These are phyloP conservation scores for Ctenopoma kingsleyae DNA, from an alignment of 2,797 vertebrate genomes.

Conservation along the genomic window DNA sequence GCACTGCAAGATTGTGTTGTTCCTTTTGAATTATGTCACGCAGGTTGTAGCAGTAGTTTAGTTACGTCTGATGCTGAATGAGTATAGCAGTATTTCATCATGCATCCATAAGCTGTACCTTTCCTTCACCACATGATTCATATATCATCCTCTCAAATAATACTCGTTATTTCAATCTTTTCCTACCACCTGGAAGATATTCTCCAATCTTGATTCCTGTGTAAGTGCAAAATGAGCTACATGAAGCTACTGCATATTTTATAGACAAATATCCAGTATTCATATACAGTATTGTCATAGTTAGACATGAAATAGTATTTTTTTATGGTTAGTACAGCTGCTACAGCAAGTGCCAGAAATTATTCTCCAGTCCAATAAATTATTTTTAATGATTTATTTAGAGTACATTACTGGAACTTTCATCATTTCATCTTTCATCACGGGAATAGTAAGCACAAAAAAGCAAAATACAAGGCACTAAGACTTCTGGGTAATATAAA, in stretches of 20 bases:
- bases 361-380: constrained; percentile 7
- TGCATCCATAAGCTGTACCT: not conserved
- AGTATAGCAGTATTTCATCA: constrained; percentile 27
- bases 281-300: no score
- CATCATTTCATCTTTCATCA: constrained; percentile 29
- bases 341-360: not conserved
- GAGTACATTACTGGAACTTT: constrained; percentile 17
- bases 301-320: not conserved
- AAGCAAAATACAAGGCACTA: constrained; percentile 22
- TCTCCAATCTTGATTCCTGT: not conserved
- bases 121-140: not conserved
- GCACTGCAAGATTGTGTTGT: not conserved
- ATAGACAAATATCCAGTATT: not conserved
- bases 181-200: not conserved
- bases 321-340: not conserved
- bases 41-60: not conserved
- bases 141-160: not conserved
- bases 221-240: not conserved
- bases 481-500: constrained; percentile 7
- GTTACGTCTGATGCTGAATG: constrained; percentile 5
- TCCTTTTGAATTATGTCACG: not conserved
- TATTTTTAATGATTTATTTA: constrained; percentile 33
- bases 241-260: constrained; percentile 15
- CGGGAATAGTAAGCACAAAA: constrained; percentile 15
- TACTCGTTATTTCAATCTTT: not conserved